These are phyloP conservation scores for Ophthalmolycus amberensis DNA, from an alignment of 2,113 vertebrate genomes.

Conservation along the genomic window DNA sequence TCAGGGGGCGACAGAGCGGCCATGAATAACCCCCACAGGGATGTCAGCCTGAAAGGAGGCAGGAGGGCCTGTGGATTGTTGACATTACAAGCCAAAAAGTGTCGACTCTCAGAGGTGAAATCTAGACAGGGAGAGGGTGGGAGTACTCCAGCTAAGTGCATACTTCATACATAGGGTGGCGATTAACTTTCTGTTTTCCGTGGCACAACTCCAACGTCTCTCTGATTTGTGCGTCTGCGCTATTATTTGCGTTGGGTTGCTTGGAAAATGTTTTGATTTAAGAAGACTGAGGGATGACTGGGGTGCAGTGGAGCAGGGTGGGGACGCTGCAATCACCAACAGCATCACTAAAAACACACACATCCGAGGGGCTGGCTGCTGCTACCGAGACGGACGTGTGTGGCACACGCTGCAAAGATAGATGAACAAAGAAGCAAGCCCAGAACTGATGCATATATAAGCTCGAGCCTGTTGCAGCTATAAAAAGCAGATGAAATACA, in stretches of 20 bases:
- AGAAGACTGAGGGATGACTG: conserved; percentile 27
- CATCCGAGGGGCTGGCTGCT: background rate
- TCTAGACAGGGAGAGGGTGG: conserved; percentile 61
- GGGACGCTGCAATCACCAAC: conserved; percentile 3
- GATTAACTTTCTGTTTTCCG: conserved; percentile 69
- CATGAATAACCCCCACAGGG: conserved; percentile 63
- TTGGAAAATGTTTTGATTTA: conserved; percentile 66
- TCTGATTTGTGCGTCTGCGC: conserved; percentile 60
- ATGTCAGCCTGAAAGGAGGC: conserved; percentile 56
- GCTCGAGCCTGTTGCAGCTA: background rate
- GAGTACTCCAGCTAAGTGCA: conserved; percentile 57
- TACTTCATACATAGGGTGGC: conserved; percentile 56
- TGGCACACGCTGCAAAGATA: background rate
- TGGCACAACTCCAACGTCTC: conserved; percentile 67
- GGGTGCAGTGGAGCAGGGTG: conserved; percentile 5
- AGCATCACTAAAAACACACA: no score
- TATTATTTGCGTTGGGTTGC: conserved; percentile 46
- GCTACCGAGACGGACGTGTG: background rate
- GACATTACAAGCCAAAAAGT: conserved; percentile 57
- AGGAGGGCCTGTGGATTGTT: conserved; percentile 59
- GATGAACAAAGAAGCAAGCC: background rate
- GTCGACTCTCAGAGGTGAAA: conserved; percentile 60
- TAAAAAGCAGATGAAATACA: conserved; percentile 9
- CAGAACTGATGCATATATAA: background rate
- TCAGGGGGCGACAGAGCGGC: conserved; percentile 54